A percentile compares a stretch with the other conserved stretches of the same genome.
These are phyloP conservation scores for Bradypodion ventrale DNA, from an alignment of 2,797 vertebrate species.

Conservation along the genomic window DNA sequence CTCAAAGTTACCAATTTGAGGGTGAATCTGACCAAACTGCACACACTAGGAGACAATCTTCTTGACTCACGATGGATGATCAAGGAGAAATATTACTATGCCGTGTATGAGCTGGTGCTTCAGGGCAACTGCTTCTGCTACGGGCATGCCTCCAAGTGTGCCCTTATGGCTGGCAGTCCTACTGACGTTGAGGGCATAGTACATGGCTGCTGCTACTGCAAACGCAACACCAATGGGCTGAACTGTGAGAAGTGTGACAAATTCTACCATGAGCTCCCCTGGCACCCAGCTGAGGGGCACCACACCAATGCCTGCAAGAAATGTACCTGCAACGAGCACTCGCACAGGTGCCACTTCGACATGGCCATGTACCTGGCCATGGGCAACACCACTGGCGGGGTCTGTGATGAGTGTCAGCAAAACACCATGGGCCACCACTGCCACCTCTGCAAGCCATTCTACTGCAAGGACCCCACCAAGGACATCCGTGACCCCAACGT, in stretches of 20 bases:
- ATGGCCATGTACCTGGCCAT: slow-evolving; percentile 91
- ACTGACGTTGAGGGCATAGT: slow-evolving; percentile 85
- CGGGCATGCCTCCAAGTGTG: slow-evolving; percentile 86
- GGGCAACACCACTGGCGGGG: slow-evolving; percentile 86
- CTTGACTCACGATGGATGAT: slow-evolving; percentile 82
- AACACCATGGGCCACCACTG: slow-evolving; percentile 84
- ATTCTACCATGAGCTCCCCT: slow-evolving; percentile 85
- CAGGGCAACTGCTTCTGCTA: slow-evolving; percentile 94
- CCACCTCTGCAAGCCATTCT: slow-evolving; percentile 82
- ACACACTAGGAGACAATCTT: slow-evolving; percentile 92
- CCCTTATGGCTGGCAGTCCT: slow-evolving; percentile 73
- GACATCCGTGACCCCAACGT: slow-evolving; percentile 78
- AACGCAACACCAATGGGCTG: slow-evolving; percentile 85
- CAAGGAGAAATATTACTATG: slow-evolving; percentile 93
- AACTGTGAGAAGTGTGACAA: slow-evolving; percentile 84
- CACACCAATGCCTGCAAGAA: slow-evolving; percentile 83
- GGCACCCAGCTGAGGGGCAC: slow-evolving; percentile 82
- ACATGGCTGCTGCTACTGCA: slow-evolving; percentile 85
- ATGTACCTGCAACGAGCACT: slow-evolving; percentile 81
- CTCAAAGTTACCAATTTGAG: slow-evolving; percentile 85
- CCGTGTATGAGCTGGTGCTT: slow-evolving; percentile 92
- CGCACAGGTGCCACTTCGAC: slow-evolving; percentile 88
- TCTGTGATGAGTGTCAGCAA: slow-evolving; percentile 86
- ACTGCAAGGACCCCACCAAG: slow-evolving; percentile 74
- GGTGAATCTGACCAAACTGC: slow-evolving; percentile 93